These are phyloP conservation scores for Aspidiotus rigidus DNA, from an alignment of 2,888 invertebrate genomes.

Conservation along the genomic window DNA sequence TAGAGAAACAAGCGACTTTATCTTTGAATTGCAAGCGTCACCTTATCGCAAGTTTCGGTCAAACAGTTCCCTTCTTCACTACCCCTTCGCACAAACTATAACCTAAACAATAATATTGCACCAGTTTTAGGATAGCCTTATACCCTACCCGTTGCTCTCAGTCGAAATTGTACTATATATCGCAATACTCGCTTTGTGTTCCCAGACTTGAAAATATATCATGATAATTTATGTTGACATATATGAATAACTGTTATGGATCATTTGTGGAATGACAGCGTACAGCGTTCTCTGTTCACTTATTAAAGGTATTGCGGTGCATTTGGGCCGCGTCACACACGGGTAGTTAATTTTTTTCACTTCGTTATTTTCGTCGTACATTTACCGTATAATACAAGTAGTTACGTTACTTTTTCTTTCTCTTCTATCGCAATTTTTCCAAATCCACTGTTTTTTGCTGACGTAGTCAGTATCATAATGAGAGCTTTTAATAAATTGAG, in stretches of 20 bases:
- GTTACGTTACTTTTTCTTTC: too few relatives aligned
- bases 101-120: constrained; percentile 15
- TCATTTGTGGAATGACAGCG: constrained; percentile 27
- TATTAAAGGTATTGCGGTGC: too few relatives aligned
- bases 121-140: constrained; percentile 29
- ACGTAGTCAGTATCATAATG: too few relatives aligned
- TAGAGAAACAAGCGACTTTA: constrained; percentile 33
- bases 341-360: too few relatives aligned
- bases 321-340: too few relatives aligned
- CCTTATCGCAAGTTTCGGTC: constrained; percentile 30
- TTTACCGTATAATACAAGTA: too few relatives aligned
- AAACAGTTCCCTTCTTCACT: constrained; percentile 32
- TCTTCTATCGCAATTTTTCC: too few relatives aligned
- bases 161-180: background rate
- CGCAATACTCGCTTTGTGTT: constrained; percentile 14
- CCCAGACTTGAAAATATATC: constrained; percentile 20
- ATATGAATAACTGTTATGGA: constrained; percentile 28
- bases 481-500: too few relatives aligned
- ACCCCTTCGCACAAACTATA: constrained; percentile 6
- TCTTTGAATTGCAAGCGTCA: constrained; percentile 31
- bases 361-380: too few relatives aligned
- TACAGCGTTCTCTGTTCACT: constrained; percentile 1
- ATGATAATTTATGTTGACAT: constrained; percentile 25
- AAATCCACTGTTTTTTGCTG: too few relatives aligned
- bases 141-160: constrained; percentile 15